Conservation (phyloP, 2,888 invertebrate genomes). For the Sthenelais limicola region DNA sequence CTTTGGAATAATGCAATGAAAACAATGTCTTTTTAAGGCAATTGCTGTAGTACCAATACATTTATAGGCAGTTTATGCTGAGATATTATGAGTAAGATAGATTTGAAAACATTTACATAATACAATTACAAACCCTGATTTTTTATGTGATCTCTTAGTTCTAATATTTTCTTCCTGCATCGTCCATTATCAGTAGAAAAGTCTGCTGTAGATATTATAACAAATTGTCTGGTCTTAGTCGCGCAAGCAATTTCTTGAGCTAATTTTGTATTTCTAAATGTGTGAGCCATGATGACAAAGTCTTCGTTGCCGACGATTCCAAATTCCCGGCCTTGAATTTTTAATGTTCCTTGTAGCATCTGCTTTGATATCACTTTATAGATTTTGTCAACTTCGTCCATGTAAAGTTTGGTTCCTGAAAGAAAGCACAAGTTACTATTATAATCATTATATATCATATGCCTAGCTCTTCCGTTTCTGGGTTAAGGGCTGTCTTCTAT, state of each 20-base stretch:
- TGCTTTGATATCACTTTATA: conserved; percentile 31
- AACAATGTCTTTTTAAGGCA: too few relatives aligned
- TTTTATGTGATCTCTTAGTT: conserved; percentile 34
- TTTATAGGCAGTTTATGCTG: too few relatives aligned
- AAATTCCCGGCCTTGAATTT: conserved; percentile 21
- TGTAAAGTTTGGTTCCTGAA: conserved; percentile 22
- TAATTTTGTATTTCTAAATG: background rate
- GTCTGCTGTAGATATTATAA: conserved; percentile 23
- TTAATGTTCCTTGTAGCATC: background rate
- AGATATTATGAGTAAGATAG: too few relatives aligned
- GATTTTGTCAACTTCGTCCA: conserved; percentile 11
- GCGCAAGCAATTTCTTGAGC: conserved; percentile 34
- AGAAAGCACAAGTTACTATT: too few relatives aligned
- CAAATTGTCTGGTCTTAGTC: conserved; percentile 40
- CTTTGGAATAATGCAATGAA: too few relatives aligned
- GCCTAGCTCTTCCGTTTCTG: too few relatives aligned
- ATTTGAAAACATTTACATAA: too few relatives aligned
- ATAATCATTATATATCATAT: too few relatives aligned
- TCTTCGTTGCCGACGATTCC: conserved; percentile 36
- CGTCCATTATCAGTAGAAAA: conserved; percentile 28
- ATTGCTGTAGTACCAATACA: too few relatives aligned
- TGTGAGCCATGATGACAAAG: conserved; percentile 34
- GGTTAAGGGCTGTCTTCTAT: too few relatives aligned
- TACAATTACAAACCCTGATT: conserved; percentile 32
- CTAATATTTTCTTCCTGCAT: conserved; percentile 17